Base-by-base conservation (phyloP, 2,113 vertebrate genomes). In the Cololabis saira region DNA sequence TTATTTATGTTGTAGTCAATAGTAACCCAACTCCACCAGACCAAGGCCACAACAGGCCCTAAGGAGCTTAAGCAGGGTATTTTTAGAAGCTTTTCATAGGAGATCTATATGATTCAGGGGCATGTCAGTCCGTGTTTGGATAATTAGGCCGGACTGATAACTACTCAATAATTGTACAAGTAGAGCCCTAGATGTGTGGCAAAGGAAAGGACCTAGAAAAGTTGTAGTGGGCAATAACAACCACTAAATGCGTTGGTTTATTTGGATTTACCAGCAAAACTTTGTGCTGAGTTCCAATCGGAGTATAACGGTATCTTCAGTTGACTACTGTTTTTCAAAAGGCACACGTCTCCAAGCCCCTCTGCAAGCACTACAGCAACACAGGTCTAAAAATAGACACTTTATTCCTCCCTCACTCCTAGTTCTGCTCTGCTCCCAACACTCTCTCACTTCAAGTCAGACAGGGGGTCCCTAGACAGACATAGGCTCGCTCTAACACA, bases 311-410 rank as follows among this genome's bases (percentile, higher is more conserved):
- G 65, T 58, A 61, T 57, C 44, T 54, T 6, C 16, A 51, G 18
- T 40, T 27, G 12, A 54, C 13, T 72, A 63, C 55, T 12, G 15
- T 61, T 30, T 61, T 76, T 27, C n/a, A n/a, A 52, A 64, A 52
- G 64, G 68, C 44, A 45, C 48, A 62, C 21, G 30, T 66, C 74
- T 81, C 54, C 6, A 40, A 79, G 72, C 63, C 61, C 49, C 77
- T 79, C 52, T 60, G 78, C 60, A 76, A 60, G 81, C 76, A 61
- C 80, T 80, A 76, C 76, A 69, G 86, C 90, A 91, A 88, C 84
- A 74, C 78, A 10, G 45, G 30, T 71, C 89, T 92, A 93, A 91
- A 92, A 92, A 92, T 93, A 93, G 87, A 78, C 48, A 67, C 71
- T 83, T 83, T 78, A 75, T 84, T 83, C 67, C 87, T 79, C 82